A percentile compares a stretch with the other conserved stretches of the same genome.
Conservation (phyloP, 2,888 invertebrate species). For the Coremacera marginata region DNA sequence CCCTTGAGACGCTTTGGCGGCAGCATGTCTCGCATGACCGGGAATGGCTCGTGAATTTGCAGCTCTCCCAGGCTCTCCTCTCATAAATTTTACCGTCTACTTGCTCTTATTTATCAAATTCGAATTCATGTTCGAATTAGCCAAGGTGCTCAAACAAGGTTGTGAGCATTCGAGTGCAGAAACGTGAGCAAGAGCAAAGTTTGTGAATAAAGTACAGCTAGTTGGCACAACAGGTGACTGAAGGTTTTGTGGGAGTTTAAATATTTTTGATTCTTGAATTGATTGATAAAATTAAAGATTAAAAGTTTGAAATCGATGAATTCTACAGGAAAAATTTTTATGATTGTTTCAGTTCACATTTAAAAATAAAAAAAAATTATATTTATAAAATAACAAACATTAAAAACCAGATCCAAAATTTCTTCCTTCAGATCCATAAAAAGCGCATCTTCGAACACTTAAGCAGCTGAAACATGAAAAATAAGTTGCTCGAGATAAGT, state of each 20-base stretch:
- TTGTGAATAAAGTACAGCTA: not conserved
- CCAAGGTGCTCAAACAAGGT: not conserved
- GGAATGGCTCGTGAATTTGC: slow-evolving; percentile 3
- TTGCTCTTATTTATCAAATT: not conserved
- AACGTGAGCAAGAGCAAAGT: not conserved
- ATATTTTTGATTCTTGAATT: not conserved
- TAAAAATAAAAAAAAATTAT: too few relatives aligned
- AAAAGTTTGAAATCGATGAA: not conserved
- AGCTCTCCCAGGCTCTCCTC: not conserved
- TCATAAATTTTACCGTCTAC: not conserved
- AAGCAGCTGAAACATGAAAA: too few relatives aligned
- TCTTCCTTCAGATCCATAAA: too few relatives aligned
- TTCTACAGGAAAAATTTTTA: not conserved
- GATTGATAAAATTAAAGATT: not conserved
- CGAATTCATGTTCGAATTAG: not conserved
- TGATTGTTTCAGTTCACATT: too few relatives aligned
- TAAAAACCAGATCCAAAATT: too few relatives aligned
- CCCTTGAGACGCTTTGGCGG: not conserved
- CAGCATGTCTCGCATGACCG: slow-evolving; percentile 23
- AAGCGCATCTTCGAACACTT: too few relatives aligned
- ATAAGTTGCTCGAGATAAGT: too few relatives aligned
- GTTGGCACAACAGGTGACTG: slow-evolving; percentile 25
- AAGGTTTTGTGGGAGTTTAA: not conserved
- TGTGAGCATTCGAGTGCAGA: not conserved
- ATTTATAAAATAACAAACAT: too few relatives aligned